Evolutionary conservation across 2,797 vertebrate genomes (phyloP), one percentile per base, ranked within the genome.

Genomic region (Micrastur ruficollis): DNA sequence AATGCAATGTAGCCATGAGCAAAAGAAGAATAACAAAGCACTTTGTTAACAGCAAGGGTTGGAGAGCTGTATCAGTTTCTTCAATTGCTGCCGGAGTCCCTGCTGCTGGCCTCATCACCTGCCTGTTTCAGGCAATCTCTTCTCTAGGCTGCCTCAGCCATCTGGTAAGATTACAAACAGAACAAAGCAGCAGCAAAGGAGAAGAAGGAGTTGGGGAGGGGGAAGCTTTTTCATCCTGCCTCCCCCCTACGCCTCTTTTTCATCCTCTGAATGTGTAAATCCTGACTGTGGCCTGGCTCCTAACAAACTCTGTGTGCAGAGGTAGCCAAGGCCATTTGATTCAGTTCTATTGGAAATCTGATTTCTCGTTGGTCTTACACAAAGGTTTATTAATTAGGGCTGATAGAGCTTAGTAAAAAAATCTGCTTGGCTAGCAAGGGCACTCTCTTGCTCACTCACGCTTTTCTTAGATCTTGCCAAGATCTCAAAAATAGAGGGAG

Each of bases 401-500:
- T 98, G 98, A 98, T 98, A 98, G 96, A 96, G 93, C 96, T 98
- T 92, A 97, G 97, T 97, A 95, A 95, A 95, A 94, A 98, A 98
- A 98, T 98, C 97, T 96, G 97, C 97, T 98, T 98, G 98, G 97
- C 98, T 98, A 98, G 97, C 97, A 95, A 94, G 95, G 94, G 89
- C 94, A 94, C 65, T 92, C 53, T 12, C 96, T 97, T 87, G 17
- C 95, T 98, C 82, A 26, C 91, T 97, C 80, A 4, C 11, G 89
- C 96, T 98, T 98, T 98, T 97, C 98, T 97, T 98, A 98, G 98
- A 98, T 98, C 98, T 97, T 98, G 98, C 98, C 98, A 98, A 98
- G 98, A 98, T 98, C 96, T 97, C 98, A 98, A 96, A 98, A 98
- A 98, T 93, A 98, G 91, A 96, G 96, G 86, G 95, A 97, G 97